phyloP scores from a whole-genome alignment of 92 coral and sea anemone genomes.

The Zoanthus gigantus region DNA sequence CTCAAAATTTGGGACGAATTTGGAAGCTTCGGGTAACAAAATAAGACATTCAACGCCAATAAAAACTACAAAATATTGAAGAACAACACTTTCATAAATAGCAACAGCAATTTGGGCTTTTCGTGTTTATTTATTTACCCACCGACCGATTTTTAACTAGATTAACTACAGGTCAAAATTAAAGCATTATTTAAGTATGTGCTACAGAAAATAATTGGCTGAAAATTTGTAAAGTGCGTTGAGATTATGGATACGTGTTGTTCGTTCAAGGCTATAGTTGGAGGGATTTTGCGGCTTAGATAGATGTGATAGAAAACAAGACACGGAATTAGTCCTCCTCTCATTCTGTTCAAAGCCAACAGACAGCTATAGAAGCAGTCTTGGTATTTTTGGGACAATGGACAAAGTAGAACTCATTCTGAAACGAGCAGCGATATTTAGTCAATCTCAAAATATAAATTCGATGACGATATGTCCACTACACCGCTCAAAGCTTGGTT shows the following conservation, averaged over 20 bases:
- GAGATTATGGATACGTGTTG: conserved; percentile 68
- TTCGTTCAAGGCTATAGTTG: conserved; percentile 69
- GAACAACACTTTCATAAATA: neutral
- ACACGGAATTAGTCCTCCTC: conserved; percentile 63
- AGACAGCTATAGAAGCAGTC: conserved; percentile 45
- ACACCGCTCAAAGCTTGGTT: conserved; percentile 74
- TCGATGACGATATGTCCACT: conserved; percentile 75
- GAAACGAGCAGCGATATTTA: conserved; percentile 68
- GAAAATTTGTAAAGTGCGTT: neutral
- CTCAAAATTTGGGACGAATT: neutral
- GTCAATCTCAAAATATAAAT: conserved; percentile 27
- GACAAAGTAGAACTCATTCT: conserved; percentile 75
- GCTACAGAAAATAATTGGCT: too few relatives aligned
- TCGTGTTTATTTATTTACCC: neutral
- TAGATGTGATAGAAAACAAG: conserved; percentile 63
- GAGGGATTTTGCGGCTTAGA: conserved; percentile 70
- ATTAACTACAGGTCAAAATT: neutral
- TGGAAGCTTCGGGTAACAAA: neutral
- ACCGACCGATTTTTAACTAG: neutral
- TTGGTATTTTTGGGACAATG: conserved; percentile 62
- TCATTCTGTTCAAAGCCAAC: conserved; percentile 65
- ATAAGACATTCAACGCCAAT: too few relatives aligned
- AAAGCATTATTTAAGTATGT: too few relatives aligned
- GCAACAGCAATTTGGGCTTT: neutral
- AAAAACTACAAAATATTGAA: too few relatives aligned